Evolutionary conservation across 2,113 vertebrate species (phyloP).

Genomic region (Psephotus haematonotus): DNA sequence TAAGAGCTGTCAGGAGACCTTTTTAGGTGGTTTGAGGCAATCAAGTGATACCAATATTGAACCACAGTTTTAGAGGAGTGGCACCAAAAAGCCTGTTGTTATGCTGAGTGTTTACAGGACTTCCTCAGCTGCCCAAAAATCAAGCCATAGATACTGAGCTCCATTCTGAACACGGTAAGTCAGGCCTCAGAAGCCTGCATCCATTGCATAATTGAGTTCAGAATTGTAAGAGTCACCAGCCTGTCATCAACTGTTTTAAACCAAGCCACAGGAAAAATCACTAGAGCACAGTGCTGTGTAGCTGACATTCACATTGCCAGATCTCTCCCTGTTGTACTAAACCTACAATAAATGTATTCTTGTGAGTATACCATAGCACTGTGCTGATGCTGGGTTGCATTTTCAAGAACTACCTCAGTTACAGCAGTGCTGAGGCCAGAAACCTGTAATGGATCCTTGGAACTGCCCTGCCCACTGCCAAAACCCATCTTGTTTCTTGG

Average conservation of each 20-base stretch:
- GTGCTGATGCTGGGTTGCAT: background rate
- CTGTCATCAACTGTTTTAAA: background rate
- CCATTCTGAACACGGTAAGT: background rate
- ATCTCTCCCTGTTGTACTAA: background rate
- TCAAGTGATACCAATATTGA: background rate
- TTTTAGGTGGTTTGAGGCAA: background rate
- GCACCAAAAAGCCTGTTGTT: background rate
- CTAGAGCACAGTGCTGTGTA: background rate
- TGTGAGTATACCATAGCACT: background rate
- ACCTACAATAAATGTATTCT: background rate
- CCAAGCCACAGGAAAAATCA: background rate
- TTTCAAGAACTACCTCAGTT: background rate
- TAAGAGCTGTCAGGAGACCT: background rate
- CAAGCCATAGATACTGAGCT: background rate
- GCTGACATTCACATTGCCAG: background rate
- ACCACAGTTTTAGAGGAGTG: background rate
- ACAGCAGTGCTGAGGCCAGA: background rate
- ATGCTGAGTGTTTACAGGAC: background rate
- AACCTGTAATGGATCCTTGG: background rate
- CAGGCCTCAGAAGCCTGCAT: background rate
- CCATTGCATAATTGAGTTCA: background rate
- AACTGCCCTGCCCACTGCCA: background rate
- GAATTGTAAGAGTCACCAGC: background rate
- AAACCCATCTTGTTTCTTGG: background rate
- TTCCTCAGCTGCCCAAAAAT: background rate